Percentiles rank a stretch among this genome's conserved stretches.
Conservation (phyloP, 2,797 vertebrate species). For the Enteromius unitaeniatus region DNA sequence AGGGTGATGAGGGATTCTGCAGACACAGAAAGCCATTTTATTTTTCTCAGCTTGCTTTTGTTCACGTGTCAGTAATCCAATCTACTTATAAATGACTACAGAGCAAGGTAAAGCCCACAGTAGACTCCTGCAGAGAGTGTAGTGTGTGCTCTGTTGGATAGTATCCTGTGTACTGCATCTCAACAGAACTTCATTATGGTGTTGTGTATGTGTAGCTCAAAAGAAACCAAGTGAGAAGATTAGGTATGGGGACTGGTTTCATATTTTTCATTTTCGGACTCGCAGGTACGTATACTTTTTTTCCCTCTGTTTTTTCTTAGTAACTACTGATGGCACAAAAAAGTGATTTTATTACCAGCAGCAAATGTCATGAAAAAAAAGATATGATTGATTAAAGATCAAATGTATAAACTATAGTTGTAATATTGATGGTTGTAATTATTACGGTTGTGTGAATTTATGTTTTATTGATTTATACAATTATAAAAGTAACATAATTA, state of each 20-base stretch:
- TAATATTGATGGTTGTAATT: background rate
- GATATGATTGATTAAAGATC: background rate
- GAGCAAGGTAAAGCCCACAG: slow-evolving; percentile 58
- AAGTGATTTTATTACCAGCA: background rate
- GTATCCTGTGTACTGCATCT: background rate
- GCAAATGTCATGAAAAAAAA: background rate
- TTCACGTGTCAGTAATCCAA: slow-evolving; percentile 66
- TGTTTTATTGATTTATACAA: background rate
- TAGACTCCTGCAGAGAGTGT: slow-evolving; percentile 22
- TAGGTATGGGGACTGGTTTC: slow-evolving; percentile 41
- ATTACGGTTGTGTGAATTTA: background rate
- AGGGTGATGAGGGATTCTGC: slow-evolving; percentile 42
- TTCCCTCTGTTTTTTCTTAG: background rate
- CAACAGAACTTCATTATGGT: slow-evolving; percentile 17
- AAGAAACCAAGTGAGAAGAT: slow-evolving; percentile 12
- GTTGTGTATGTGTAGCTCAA: background rate
- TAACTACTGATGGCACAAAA: background rate
- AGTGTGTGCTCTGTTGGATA: slow-evolving; percentile 16
- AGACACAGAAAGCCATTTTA: slow-evolving; percentile 38
- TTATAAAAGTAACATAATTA: background rate
- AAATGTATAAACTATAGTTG: background rate
- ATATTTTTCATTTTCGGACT: slow-evolving; percentile 52
- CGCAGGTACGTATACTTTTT: slow-evolving; percentile 42
- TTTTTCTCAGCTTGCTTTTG: slow-evolving; percentile 24
- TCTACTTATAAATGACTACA: slow-evolving; percentile 65